Conservation (phyloP, 2,888 invertebrate genomes). For the Pyrochroa serraticornis region DNA sequence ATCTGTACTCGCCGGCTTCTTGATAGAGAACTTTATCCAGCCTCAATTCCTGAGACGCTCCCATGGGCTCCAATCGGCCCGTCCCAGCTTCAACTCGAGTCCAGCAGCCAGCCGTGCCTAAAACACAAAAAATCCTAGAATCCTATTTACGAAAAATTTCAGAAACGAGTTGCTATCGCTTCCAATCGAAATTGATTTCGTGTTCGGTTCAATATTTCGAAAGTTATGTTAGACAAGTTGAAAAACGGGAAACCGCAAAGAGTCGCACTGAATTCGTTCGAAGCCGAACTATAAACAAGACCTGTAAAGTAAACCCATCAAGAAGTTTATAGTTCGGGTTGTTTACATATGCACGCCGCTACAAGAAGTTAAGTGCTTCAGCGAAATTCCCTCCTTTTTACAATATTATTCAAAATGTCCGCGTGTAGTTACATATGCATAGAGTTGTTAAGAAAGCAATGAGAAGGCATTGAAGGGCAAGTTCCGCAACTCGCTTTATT, state of each 20-base stretch:
- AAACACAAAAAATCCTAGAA: slow-evolving; percentile 4
- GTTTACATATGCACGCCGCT: slow-evolving; percentile 42
- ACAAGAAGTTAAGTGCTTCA: slow-evolving; percentile 29
- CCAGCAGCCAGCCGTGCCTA: slow-evolving; percentile 70
- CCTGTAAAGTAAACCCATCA: slow-evolving; percentile 41
- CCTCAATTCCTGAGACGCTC: slow-evolving; percentile 66
- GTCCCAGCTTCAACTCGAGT: slow-evolving; percentile 63
- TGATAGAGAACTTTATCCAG: slow-evolving; percentile 76
- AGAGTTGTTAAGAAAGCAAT: slow-evolving; percentile 24
- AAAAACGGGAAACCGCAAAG: slow-evolving; percentile 29
- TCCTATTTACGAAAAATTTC: slow-evolving; percentile 1
- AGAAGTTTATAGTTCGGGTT: slow-evolving; percentile 39
- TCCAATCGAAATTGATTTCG: slow-evolving; percentile 30
- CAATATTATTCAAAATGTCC: slow-evolving; percentile 29
- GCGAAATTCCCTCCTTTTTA: slow-evolving; percentile 27
- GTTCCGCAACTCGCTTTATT: not conserved
- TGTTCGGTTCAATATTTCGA: slow-evolving; percentile 32
- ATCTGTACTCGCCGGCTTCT: slow-evolving; percentile 78
- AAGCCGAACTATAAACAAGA: slow-evolving; percentile 20
- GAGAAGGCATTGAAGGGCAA: not conserved
- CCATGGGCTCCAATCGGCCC: slow-evolving; percentile 62
- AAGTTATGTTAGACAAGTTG: slow-evolving; percentile 27
- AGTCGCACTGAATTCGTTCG: slow-evolving; percentile 10
- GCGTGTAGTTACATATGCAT: slow-evolving; percentile 24
- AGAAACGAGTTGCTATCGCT: not conserved